Evolutionary conservation across 2,113 vertebrate genomes (phyloP).

Genomic region (Trochalopteron elliotii): DNA sequence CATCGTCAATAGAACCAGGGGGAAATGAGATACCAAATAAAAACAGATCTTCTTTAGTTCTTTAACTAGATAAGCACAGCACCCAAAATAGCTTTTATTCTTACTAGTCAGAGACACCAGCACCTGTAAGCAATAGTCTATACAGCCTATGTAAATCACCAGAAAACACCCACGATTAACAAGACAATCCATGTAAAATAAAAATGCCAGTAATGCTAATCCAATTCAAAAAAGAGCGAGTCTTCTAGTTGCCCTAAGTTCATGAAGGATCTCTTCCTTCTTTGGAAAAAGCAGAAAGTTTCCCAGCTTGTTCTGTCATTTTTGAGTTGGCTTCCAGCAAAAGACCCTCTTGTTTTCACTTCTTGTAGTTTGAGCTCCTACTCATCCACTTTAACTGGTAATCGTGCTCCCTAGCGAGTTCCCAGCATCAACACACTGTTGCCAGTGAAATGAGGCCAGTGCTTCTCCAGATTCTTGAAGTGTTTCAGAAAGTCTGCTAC

Average conservation of each 20-base stretch:
- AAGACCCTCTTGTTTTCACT: neutral
- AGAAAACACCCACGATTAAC: neutral
- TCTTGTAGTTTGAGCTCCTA: neutral
- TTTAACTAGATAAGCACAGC: neutral
- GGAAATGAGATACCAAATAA: neutral
- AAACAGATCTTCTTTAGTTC: neutral
- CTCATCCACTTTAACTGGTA: neutral
- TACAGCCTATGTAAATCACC: neutral
- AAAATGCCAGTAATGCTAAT: neutral
- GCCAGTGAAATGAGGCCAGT: constrained; percentile 8
- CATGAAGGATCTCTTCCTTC: neutral
- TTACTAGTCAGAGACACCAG: neutral
- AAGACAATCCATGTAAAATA: neutral
- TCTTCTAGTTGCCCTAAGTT: neutral
- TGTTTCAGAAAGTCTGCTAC: constrained; percentile 16
- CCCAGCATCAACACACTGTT: neutral
- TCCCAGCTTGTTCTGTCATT: neutral
- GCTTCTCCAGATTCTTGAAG: constrained; percentile 8
- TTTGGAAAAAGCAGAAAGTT: neutral
- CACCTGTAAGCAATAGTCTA: neutral
- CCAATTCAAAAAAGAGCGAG: neutral
- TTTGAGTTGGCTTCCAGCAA: neutral
- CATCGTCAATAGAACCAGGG: neutral
- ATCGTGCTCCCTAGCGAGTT: neutral
- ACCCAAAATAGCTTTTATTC: neutral